A percentile compares a stretch with the other conserved stretches of the same genome.
These are phyloP conservation scores for Anastrepha ludens DNA, from an alignment of 1,140 invertebrate genomes.

Conservation along the genomic window DNA sequence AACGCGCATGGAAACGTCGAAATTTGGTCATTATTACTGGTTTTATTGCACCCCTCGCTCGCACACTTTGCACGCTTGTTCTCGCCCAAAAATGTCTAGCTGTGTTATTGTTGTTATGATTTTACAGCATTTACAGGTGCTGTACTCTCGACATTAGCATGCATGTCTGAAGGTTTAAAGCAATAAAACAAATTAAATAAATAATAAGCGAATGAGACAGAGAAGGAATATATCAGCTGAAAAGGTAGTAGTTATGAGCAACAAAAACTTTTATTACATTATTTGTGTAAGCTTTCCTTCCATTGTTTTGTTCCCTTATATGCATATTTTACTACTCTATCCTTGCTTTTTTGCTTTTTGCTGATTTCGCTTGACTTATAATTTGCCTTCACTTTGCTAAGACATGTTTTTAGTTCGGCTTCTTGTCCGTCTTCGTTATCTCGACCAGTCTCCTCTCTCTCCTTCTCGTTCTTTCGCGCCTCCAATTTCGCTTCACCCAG, in stretches of 20 bases:
- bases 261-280: constrained; percentile 3
- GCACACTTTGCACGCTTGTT: background rate
- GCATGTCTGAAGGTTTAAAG: constrained; percentile 21
- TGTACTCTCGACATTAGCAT: background rate
- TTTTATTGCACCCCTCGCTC: background rate
- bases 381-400: background rate
- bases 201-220: background rate
- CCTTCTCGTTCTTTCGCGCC: constrained; percentile 1
- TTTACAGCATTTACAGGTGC: background rate
- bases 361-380: background rate
- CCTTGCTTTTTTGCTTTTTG: background rate
- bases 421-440: background rate
- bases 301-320: background rate
- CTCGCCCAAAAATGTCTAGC: background rate
- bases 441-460: constrained; percentile 41
- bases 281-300: background rate
- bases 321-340: background rate
- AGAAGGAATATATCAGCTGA: background rate
- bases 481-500: background rate
- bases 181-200: constrained; percentile 28
- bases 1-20: background rate
- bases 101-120: background rate
- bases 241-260: background rate
- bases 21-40: background rate
- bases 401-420: background rate